phyloP scores from a whole-genome alignment of 2,888 invertebrate species.

The Exephanes ischioxanthus region DNA sequence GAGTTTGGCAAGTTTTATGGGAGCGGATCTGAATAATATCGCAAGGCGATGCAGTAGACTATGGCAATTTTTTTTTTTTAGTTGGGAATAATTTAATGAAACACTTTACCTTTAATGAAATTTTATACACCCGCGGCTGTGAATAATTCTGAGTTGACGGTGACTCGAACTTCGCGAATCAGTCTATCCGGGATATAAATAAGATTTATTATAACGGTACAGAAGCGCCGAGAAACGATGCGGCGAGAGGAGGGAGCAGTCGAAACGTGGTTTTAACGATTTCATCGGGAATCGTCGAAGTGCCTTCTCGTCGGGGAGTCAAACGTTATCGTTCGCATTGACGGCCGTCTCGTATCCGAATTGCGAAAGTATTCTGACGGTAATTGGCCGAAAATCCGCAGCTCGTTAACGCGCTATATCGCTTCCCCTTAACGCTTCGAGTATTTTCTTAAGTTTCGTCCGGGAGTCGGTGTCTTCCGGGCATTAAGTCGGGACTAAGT shows the following conservation, averaged over 20 bases:
- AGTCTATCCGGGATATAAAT: background rate
- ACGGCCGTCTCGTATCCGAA: constrained; percentile 28
- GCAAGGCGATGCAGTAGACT: too few relatives aligned
- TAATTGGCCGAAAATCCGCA: constrained; percentile 59
- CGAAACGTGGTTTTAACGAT: constrained; percentile 47
- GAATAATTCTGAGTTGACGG: background rate
- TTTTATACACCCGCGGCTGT: background rate
- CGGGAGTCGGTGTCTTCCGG: constrained; percentile 28
- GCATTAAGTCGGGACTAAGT: constrained; percentile 19
- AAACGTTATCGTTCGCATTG: constrained; percentile 41
- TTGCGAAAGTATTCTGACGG: constrained; percentile 39
- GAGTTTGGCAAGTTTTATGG: too few relatives aligned
- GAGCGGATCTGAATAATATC: too few relatives aligned
- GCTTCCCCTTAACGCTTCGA: constrained; percentile 16
- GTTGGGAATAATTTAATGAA: background rate
- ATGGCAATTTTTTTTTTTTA: too few relatives aligned
- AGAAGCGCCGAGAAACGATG: background rate
- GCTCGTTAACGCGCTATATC: constrained; percentile 45
- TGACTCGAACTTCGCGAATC: background rate
- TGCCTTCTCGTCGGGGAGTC: constrained; percentile 20
- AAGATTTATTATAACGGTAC: background rate
- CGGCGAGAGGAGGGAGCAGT: background rate
- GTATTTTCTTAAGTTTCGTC: constrained; percentile 20
- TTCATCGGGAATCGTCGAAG: constrained; percentile 33
- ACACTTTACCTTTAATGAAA: background rate